Conservation (phyloP, 2,888 invertebrate species). For the Dolichomitus sp. region DNA sequence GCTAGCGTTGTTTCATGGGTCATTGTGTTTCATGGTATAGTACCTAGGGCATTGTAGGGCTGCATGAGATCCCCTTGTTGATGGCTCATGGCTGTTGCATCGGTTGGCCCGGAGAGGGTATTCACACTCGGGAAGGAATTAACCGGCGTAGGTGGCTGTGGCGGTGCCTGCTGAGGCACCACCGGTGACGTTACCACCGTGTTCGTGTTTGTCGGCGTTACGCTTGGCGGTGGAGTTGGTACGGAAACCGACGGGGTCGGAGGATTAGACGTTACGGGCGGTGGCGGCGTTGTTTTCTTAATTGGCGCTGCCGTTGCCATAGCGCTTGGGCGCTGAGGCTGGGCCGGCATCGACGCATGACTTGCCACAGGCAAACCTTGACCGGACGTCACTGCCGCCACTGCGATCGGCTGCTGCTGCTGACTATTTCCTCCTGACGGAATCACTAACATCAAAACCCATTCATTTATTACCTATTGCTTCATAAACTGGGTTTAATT, state of each 20-base stretch:
- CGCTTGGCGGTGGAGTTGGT: constrained; percentile 82
- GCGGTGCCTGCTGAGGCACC: constrained; percentile 78
- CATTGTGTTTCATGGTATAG: constrained; percentile 47
- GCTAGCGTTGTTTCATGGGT: constrained; percentile 56
- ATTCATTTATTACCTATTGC: constrained; percentile 11
- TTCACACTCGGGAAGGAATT: constrained; percentile 81
- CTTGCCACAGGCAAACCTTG: constrained; percentile 83
- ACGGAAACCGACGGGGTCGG: constrained; percentile 80
- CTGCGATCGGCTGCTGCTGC: constrained; percentile 88
- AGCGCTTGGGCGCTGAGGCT: constrained; percentile 81
- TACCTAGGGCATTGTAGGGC: constrained; percentile 84
- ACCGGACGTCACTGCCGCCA: constrained; percentile 86
- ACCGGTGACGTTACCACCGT: constrained; percentile 80
- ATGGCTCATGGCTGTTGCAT: constrained; percentile 77
- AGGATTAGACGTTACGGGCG: constrained; percentile 80
- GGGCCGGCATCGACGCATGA: constrained; percentile 84
- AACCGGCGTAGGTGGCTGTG: constrained; percentile 77
- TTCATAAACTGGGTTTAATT: neutral
- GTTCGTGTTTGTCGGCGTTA: constrained; percentile 81
- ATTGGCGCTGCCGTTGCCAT: constrained; percentile 84
- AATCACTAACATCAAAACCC: constrained; percentile 57
- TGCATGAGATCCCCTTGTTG: constrained; percentile 82
- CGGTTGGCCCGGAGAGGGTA: constrained; percentile 75
- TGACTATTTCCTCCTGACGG: constrained; percentile 86
- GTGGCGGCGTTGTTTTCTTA: constrained; percentile 84